Conservation (phyloP, 2,113 vertebrate species). For the Baryphthengus martii region DNA sequence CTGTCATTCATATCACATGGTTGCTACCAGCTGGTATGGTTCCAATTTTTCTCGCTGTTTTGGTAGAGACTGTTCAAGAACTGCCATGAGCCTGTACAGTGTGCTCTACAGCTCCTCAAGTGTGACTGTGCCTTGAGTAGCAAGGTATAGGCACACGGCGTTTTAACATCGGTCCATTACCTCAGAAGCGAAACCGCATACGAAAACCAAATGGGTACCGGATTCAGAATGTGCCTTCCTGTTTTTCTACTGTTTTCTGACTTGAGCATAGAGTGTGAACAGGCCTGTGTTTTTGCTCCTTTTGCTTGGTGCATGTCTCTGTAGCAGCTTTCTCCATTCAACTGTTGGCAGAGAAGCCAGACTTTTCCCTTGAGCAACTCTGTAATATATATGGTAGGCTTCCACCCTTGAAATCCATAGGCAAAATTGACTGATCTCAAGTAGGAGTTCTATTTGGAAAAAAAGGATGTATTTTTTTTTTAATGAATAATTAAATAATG, state of each 20-base stretch:
- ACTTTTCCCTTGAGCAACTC: background rate
- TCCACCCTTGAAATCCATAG: background rate
- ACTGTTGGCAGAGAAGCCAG: background rate
- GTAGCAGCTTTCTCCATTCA: background rate
- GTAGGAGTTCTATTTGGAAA: background rate
- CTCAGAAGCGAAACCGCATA: background rate
- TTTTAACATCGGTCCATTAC: background rate
- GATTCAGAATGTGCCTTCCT: slow-evolving; percentile 34
- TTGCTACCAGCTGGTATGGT: background rate
- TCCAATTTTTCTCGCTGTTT: background rate
- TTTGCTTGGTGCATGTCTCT: background rate
- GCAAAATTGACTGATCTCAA: background rate
- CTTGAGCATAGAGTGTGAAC: background rate
- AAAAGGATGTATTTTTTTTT: background rate
- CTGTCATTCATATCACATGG: fast-evolving
- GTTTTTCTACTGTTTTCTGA: slow-evolving; percentile 22
- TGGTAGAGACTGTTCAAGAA: background rate
- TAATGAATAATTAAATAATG: background rate
- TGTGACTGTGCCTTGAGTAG: background rate
- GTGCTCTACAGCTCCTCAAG: background rate
- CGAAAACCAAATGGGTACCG: background rate
- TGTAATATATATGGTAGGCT: background rate
- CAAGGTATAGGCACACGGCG: background rate
- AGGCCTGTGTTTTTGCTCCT: slow-evolving; percentile 37
- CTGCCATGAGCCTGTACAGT: fast-evolving